phyloP scores from a whole-genome alignment of 2,797 vertebrate genomes.

The Potorous gilbertii region DNA sequence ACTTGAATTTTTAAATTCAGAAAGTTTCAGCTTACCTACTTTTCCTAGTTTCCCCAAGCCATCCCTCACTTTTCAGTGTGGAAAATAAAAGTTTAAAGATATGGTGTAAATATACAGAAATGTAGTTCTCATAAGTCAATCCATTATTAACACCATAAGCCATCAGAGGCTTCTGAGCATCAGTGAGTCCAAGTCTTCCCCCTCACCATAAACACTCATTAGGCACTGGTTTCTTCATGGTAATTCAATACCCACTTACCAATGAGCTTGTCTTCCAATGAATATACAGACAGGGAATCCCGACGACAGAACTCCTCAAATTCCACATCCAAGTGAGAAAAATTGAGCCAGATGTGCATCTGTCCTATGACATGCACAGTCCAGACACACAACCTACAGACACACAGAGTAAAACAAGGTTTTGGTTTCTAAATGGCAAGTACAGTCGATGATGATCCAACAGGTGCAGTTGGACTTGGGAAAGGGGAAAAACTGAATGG shows the following conservation, averaged over 20 bases:
- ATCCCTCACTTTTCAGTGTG: not conserved
- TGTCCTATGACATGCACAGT: slow-evolving; percentile 82
- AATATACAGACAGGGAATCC: slow-evolving; percentile 82
- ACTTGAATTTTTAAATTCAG: not conserved
- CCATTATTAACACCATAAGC: not conserved
- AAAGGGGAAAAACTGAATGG: not conserved
- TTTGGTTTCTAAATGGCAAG: slow-evolving; percentile 46
- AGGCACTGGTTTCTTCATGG: not conserved
- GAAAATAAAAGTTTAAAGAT: not conserved
- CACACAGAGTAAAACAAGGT: slow-evolving; percentile 33
- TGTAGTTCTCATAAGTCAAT: not conserved
- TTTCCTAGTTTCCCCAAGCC: not conserved
- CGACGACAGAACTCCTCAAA: slow-evolving; percentile 83
- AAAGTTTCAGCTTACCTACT: not conserved
- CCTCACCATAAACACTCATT: not conserved
- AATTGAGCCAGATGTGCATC: slow-evolving; percentile 83
- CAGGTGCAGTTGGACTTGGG: not conserved
- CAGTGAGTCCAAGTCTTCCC: not conserved
- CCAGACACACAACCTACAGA: slow-evolving; percentile 88
- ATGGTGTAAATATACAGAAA: not conserved
- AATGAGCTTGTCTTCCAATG: slow-evolving; percentile 79
- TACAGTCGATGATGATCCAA: not conserved
- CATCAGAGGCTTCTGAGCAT: not conserved
- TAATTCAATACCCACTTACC: slow-evolving; percentile 82
- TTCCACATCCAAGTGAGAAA: slow-evolving; percentile 87